Evolutionary conservation across 2,888 invertebrate genomes (phyloP).

Genomic region (Pyrrhia umbra): DNA sequence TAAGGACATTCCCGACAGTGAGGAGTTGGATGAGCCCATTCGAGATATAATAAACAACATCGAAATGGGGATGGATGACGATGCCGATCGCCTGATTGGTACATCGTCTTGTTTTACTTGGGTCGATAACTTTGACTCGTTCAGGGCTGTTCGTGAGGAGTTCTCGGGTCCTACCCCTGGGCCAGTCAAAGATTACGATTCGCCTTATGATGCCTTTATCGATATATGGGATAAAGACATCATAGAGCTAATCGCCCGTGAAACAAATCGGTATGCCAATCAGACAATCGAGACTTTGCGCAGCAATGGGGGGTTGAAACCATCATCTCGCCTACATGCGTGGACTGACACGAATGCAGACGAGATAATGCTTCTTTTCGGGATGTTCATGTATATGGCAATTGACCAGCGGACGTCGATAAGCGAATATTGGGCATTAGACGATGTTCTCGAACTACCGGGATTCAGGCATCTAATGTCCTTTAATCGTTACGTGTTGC

Average conservation of each 20-base stretch:
- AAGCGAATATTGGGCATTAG: slow-evolving; percentile 45
- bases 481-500: slow-evolving; percentile 42
- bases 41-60: slow-evolving; percentile 25
- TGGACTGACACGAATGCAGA: slow-evolving; percentile 49
- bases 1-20: slow-evolving; percentile 45
- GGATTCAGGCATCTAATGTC: slow-evolving; percentile 43
- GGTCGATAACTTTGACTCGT: slow-evolving; percentile 44
- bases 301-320: not conserved
- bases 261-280: slow-evolving; percentile 60
- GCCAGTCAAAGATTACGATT: slow-evolving; percentile 41
- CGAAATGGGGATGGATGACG: slow-evolving; percentile 54
- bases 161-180: slow-evolving; percentile 56
- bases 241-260: slow-evolving; percentile 49
- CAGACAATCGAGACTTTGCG: slow-evolving; percentile 41
- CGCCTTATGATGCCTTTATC: slow-evolving; percentile 52
- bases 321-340: slow-evolving; percentile 34
- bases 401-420: slow-evolving; percentile 29
- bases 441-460: slow-evolving; percentile 30
- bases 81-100: slow-evolving; percentile 30
- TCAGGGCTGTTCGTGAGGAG: slow-evolving; percentile 45
- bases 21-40: slow-evolving; percentile 45
- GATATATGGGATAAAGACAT: slow-evolving; percentile 50
- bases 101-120: slow-evolving; percentile 26
- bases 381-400: slow-evolving; percentile 51
- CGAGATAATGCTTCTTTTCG: slow-evolving; percentile 50